A percentile compares a stretch with the other conserved stretches of the same genome.
Conservation (phyloP, 2,888 invertebrate genomes). For the Choristoneura rosaceana region DNA sequence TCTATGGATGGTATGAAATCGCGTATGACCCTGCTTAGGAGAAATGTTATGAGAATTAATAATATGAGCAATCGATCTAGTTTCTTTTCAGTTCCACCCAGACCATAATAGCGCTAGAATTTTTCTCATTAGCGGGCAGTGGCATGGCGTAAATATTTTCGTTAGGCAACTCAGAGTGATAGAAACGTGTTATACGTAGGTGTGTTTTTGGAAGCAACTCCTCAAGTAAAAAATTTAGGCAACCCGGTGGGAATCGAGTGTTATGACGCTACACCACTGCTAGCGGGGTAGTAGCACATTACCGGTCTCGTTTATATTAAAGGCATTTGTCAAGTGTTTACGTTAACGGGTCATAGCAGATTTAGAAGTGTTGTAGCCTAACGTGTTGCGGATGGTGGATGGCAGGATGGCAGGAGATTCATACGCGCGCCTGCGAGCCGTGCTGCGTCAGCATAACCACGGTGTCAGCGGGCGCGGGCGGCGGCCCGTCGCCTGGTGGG, state of each 20-base stretch:
- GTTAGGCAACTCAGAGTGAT: too few species aligned
- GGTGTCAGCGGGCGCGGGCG: constrained; percentile 56
- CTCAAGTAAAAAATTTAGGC: too few species aligned
- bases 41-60: too few species aligned
- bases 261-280: too few species aligned
- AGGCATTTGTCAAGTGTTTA: background rate
- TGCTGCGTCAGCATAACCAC: constrained; percentile 70
- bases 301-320: too few species aligned
- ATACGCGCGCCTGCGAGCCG: constrained; percentile 69
- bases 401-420: constrained; percentile 57
- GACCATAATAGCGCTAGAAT: too few species aligned
- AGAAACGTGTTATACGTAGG: too few species aligned
- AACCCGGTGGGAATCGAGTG: too few species aligned
- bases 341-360: background rate
- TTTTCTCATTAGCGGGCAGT: background rate
- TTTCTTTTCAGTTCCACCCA: too few species aligned
- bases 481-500: constrained; percentile 45
- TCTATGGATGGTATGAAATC: background rate
- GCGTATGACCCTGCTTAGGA: background rate
- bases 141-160: too few species aligned
- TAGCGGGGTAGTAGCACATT: too few species aligned
- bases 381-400: background rate
- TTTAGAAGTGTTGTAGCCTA: background rate
- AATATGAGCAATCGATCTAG: background rate
- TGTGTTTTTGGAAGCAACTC: too few species aligned